Evolutionary conservation across 2,113 vertebrate genomes (phyloP).

Genomic region (Megaceryle maxima): DNA sequence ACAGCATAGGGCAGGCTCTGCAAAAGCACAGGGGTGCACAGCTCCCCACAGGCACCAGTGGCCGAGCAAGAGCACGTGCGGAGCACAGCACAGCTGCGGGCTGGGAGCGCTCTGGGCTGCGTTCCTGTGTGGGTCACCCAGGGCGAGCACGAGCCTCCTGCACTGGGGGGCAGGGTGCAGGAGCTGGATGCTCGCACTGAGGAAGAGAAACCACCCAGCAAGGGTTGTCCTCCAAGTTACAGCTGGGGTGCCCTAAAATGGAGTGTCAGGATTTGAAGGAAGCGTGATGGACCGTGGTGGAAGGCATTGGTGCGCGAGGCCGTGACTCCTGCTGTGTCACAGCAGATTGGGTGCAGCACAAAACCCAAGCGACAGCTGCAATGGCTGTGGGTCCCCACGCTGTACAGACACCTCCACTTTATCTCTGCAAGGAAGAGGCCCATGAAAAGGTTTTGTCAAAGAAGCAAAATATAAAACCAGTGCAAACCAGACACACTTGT

Average conservation of each 20-base stretch:
- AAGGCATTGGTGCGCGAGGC: not conserved
- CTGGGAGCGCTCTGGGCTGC: not conserved
- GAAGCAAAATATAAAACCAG: not conserved
- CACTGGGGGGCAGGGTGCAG: not conserved
- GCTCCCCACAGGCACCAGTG: fast-evolving
- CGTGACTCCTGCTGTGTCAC: not conserved
- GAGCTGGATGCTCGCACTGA: fast-evolving
- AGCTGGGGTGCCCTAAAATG: fast-evolving
- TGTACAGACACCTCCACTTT: not conserved
- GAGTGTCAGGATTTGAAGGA: not conserved
- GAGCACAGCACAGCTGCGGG: fast-evolving
- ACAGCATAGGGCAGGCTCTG: not conserved
- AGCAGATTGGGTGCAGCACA: fast-evolving
- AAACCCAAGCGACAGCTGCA: fast-evolving
- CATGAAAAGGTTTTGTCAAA: not conserved
- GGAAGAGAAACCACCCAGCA: not conserved
- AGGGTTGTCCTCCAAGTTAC: fast-evolving
- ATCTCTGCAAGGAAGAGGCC: not conserved
- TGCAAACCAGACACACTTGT: not conserved
- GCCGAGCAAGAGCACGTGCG: fast-evolving
- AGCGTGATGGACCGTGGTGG: fast-evolving
- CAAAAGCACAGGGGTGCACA: fast-evolving
- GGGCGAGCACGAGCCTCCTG: not conserved
- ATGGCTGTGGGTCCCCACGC: fast-evolving
- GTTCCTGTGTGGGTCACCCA: fast-evolving